phyloP scores from a whole-genome alignment of 2,888 invertebrate genomes.

The Drosophila limbata region DNA sequence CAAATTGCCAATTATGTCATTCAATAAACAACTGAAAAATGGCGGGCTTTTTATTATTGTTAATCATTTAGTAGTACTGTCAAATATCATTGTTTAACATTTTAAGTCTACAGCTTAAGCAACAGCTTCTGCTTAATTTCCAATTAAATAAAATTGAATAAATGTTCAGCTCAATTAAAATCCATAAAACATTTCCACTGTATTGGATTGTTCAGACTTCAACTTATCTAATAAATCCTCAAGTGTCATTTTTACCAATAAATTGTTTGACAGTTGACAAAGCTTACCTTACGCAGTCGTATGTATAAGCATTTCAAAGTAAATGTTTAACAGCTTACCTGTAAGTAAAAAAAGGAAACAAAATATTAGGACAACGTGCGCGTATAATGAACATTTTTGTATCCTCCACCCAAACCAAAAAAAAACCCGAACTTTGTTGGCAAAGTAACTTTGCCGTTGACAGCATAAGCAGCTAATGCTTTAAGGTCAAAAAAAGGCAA shows the following conservation, averaged over 20 bases:
- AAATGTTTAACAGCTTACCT: slow-evolving; percentile 26
- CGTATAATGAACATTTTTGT: slow-evolving; percentile 25
- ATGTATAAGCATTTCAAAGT: background rate
- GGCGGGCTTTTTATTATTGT: no score
- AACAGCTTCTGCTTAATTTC: no score
- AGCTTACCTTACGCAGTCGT: slow-evolving; percentile 10
- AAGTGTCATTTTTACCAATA: background rate
- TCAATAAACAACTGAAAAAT: no score
- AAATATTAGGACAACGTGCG: slow-evolving; percentile 24
- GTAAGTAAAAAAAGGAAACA: slow-evolving; percentile 19
- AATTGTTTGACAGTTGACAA: slow-evolving; percentile 10
- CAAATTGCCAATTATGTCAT: no score
- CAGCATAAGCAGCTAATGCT: slow-evolving; percentile 25
- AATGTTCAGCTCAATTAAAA: no score
- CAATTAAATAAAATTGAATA: no score
- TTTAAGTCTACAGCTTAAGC: no score
- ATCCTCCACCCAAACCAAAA: background rate
- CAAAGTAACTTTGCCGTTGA: slow-evolving; percentile 31
- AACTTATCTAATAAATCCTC: background rate
- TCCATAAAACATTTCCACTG: no score
- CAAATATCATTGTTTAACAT: no score
- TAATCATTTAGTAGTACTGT: no score
- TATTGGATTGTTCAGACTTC: background rate
- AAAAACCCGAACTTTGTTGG: slow-evolving; percentile 16
- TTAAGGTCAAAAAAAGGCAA: slow-evolving; percentile 6